Evolutionary conservation across 2,888 invertebrate genomes (phyloP).

Genomic region (Drosophila melanosoma): DNA sequence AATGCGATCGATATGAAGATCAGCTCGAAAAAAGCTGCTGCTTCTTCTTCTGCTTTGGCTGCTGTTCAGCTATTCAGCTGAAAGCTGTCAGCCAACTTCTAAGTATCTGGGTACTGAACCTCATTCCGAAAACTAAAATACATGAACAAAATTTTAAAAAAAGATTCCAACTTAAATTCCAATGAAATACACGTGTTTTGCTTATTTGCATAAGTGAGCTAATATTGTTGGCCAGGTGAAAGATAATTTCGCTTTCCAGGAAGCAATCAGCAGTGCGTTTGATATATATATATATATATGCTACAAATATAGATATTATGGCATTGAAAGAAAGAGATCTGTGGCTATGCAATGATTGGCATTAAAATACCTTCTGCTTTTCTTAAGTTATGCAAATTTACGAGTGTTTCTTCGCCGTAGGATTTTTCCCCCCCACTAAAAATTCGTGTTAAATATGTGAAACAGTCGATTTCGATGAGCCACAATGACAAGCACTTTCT

Average conservation of each 20-base stretch:
- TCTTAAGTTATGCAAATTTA: conserved; percentile 33
- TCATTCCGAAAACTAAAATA: conserved; percentile 25
- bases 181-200: conserved; percentile 49
- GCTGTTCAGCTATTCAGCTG: conserved; percentile 40
- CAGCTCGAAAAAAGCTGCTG: conserved; percentile 35
- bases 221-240: conserved; percentile 42
- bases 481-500: conserved; percentile 58
- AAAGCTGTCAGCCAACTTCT: conserved; percentile 42
- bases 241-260: conserved; percentile 62
- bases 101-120: conserved; percentile 17
- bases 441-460: conserved; percentile 43
- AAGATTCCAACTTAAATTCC: conserved; percentile 58
- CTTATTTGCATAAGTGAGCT: conserved; percentile 31
- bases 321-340: conserved; percentile 46
- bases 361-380: conserved; percentile 12
- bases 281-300: conserved; percentile 18
- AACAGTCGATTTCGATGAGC: conserved; percentile 55
- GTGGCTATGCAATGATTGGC: conserved; percentile 38
- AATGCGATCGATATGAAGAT: conserved; percentile 70
- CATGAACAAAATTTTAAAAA: background rate
- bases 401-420: conserved; percentile 43
- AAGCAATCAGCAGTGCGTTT: conserved; percentile 34
- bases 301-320: conserved; percentile 44
- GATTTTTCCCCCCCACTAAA: conserved; percentile 46
- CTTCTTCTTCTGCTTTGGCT: background rate